These are phyloP conservation scores for Tachyglossus aculeatus DNA, from an alignment of 2,797 vertebrate species.

Conservation along the genomic window DNA sequence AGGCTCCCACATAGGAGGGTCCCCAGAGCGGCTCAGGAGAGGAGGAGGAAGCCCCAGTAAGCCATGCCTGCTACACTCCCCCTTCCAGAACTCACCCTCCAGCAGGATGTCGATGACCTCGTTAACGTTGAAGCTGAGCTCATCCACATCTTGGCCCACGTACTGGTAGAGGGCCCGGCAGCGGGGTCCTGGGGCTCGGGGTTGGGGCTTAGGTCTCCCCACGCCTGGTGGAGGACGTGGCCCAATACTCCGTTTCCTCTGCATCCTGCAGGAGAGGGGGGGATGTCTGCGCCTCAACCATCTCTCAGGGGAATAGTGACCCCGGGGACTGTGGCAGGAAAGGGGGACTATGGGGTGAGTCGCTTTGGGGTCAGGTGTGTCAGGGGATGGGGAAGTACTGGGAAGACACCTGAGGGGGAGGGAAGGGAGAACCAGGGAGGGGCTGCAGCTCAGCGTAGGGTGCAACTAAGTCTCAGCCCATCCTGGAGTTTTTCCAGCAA, in stretches of 20 bases:
- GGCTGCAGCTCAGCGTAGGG: too few species aligned
- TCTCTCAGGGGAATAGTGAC: not conserved
- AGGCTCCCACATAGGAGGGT: too few species aligned
- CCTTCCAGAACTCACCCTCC: slow-evolving; percentile 90
- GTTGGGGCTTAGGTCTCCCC: slow-evolving; percentile 79
- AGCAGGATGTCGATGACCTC: slow-evolving; percentile 88
- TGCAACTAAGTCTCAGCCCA: too few species aligned
- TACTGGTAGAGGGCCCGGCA: slow-evolving; percentile 93
- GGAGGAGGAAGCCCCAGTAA: too few species aligned
- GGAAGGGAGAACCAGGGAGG: not conserved
- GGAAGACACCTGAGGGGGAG: too few species aligned
- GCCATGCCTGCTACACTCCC: too few species aligned
- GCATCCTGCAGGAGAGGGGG: slow-evolving; percentile 75
- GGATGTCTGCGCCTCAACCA: not conserved
- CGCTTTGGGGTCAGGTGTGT: too few species aligned
- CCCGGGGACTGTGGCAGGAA: not conserved
- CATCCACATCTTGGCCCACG: slow-evolving; percentile 89
- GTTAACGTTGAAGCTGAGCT: slow-evolving; percentile 90
- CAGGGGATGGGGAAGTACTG: too few species aligned
- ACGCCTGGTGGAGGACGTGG: slow-evolving; percentile 85
- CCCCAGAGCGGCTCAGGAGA: too few species aligned
- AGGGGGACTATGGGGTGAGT: too few species aligned
- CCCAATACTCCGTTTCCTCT: slow-evolving; percentile 84
- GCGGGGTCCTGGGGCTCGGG: slow-evolving; percentile 73
- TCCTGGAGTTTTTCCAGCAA: too few species aligned